These are phyloP conservation scores for Drosophila erecta DNA, from an alignment of 1,140 invertebrate species.

Conservation along the genomic window DNA sequence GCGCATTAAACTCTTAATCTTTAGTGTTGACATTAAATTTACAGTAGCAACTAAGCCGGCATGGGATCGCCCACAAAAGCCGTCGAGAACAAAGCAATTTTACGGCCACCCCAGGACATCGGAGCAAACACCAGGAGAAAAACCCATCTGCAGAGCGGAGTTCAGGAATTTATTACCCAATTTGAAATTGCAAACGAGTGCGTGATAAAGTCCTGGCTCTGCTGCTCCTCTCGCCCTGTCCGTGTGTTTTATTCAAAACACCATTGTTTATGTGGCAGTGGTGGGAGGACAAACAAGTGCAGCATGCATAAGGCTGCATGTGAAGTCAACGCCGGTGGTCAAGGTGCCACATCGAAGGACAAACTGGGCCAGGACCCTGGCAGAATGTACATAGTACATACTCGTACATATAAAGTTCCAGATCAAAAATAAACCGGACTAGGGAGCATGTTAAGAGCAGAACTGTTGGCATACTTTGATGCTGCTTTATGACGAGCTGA, in stretches of 20 bases:
- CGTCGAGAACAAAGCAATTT: conserved; percentile 75
- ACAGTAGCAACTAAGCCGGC: conserved; percentile 46
- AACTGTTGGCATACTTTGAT: conserved; percentile 38
- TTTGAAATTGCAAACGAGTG: conserved; percentile 83
- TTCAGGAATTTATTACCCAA: conserved; percentile 80
- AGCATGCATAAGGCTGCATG: conserved; percentile 41
- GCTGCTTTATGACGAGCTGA: conserved; percentile 43
- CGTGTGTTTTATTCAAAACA: conserved; percentile 68
- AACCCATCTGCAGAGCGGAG: conserved; percentile 32
- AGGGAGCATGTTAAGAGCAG: conserved; percentile 12
- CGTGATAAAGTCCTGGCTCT: conserved; percentile 68
- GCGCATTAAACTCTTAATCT: conserved; percentile 78
- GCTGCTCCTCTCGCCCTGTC: conserved; percentile 17
- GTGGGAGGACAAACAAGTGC: conserved; percentile 26
- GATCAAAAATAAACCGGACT: conserved; percentile 18
- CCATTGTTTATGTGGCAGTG: conserved; percentile 61
- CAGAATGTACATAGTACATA: conserved; percentile 1
- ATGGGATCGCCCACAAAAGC: background rate
- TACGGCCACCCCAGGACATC: conserved; percentile 39
- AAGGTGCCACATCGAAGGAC: conserved; percentile 32
- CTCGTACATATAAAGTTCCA: too few relatives aligned
- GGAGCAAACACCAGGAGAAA: conserved; percentile 12
- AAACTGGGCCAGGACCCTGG: background rate
- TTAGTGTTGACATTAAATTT: conserved; percentile 80
- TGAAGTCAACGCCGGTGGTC: conserved; percentile 49